Evolutionary conservation across 2,888 invertebrate genomes (phyloP).

Genomic region (Pandemis cinnamomeana): DNA sequence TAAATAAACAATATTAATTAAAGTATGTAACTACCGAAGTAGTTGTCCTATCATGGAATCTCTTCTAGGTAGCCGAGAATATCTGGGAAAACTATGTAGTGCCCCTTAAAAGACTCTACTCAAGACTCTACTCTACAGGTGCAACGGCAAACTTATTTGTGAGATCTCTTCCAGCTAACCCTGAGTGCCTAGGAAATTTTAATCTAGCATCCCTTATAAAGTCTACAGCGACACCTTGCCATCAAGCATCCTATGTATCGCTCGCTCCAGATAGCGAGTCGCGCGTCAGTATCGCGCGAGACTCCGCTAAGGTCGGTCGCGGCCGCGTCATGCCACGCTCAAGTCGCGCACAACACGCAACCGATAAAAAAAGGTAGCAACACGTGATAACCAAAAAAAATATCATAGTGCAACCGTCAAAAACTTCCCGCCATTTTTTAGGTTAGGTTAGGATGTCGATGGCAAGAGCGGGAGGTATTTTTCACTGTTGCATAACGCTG

Average conservation of each 20-base stretch:
- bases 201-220: background rate
- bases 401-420: constrained; percentile 64
- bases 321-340: constrained; percentile 66
- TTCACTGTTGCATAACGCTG: constrained; percentile 79
- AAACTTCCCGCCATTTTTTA: constrained; percentile 44
- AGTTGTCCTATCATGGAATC: too few relatives aligned
- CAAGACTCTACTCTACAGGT: too few relatives aligned
- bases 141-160: background rate
- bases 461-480: constrained; percentile 58
- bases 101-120: too few relatives aligned
- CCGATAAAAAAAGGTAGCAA: constrained; percentile 70
- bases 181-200: background rate
- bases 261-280: constrained; percentile 61
- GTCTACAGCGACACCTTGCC: background rate
- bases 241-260: constrained; percentile 51
- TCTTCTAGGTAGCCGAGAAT: too few relatives aligned
- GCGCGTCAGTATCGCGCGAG: constrained; percentile 74
- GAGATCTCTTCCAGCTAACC: background rate
- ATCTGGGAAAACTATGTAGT: too few relatives aligned
- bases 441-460: constrained; percentile 65
- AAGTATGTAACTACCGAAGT: too few relatives aligned
- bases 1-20: too few relatives aligned
- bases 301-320: constrained; percentile 55
- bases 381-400: constrained; percentile 63
- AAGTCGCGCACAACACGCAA: constrained; percentile 64